Evolutionary conservation across 2,113 vertebrate species (phyloP).

Genomic region (Siniperca chuatsi): DNA sequence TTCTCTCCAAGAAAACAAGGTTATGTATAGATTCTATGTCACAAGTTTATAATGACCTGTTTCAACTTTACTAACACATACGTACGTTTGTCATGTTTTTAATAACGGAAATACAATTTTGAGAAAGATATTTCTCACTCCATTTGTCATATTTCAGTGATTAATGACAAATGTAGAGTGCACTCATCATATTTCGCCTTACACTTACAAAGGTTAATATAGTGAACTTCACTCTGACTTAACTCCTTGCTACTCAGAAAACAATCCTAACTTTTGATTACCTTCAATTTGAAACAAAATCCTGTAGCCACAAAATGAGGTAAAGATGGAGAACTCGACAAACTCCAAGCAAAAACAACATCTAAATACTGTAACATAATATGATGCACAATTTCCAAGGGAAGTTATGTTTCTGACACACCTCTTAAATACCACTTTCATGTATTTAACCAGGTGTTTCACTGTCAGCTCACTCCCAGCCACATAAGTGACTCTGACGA

Average conservation of each 20-base stretch:
- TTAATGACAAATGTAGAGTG: not conserved
- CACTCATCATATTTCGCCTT: not conserved
- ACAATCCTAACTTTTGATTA: not conserved
- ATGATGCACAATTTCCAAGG: not conserved
- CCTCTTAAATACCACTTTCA: slow-evolving; percentile 16
- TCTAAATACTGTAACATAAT: not conserved
- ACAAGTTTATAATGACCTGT: not conserved
- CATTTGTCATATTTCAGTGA: not conserved
- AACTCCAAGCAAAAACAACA: not conserved
- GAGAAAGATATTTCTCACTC: not conserved
- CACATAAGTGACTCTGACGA: slow-evolving; percentile 2
- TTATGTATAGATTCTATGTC: not conserved
- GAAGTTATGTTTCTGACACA: not conserved
- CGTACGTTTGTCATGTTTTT: not conserved
- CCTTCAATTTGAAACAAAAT: not conserved
- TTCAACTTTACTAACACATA: not conserved
- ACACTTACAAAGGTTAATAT: not conserved
- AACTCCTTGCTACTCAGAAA: not conserved
- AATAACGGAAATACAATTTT: not conserved
- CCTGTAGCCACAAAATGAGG: not conserved
- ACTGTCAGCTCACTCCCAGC: slow-evolving; percentile 6
- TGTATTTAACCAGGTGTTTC: slow-evolving; percentile 34
- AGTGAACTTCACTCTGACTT: not conserved
- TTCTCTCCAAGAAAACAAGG: not conserved
- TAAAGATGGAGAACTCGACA: not conserved